Evolutionary conservation across 2,113 vertebrate genomes (phyloP).

Genomic region (Albula glossodonta): DNA sequence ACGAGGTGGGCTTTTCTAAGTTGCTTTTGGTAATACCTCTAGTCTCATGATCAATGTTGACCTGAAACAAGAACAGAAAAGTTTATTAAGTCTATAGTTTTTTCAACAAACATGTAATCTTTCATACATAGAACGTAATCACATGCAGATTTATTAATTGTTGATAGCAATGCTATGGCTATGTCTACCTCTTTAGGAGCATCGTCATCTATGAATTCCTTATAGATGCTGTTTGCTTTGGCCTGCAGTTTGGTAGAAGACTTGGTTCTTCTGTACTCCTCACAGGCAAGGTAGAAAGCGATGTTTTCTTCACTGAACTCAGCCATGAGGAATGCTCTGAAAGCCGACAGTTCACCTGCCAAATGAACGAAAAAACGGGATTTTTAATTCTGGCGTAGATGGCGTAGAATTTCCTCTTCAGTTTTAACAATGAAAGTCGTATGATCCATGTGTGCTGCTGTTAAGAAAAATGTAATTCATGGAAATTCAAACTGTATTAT

Average conservation of each 20-base stretch:
- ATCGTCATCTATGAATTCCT: constrained; percentile 86
- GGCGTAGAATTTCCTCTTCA: too few relatives aligned
- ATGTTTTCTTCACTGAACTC: constrained; percentile 98
- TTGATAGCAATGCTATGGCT: too few relatives aligned
- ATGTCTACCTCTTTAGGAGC: constrained; percentile 87
- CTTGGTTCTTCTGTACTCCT: constrained; percentile 85
- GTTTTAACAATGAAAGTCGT: too few relatives aligned
- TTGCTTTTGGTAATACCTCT: constrained; percentile 80
- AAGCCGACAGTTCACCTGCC: constrained; percentile 85
- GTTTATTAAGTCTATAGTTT: neutral
- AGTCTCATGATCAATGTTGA: constrained; percentile 87
- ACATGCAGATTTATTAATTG: neutral
- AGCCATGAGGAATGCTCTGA: constrained; percentile 86
- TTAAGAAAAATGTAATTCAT: neutral
- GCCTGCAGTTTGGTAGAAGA: constrained; percentile 72
- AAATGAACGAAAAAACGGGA: neutral
- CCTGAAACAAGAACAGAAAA: constrained; percentile 61
- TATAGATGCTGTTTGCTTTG: constrained; percentile 86
- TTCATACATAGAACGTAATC: neutral
- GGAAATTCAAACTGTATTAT: neutral
- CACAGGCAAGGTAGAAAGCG: constrained; percentile 94
- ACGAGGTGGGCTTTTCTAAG: constrained; percentile 66
- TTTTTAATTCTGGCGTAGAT: neutral
- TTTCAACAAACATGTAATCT: neutral
- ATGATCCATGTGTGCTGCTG: neutral